These are phyloP conservation scores for Motacilla tschutschensis DNA, from an alignment of 2,113 vertebrate genomes.

Conservation along the genomic window DNA sequence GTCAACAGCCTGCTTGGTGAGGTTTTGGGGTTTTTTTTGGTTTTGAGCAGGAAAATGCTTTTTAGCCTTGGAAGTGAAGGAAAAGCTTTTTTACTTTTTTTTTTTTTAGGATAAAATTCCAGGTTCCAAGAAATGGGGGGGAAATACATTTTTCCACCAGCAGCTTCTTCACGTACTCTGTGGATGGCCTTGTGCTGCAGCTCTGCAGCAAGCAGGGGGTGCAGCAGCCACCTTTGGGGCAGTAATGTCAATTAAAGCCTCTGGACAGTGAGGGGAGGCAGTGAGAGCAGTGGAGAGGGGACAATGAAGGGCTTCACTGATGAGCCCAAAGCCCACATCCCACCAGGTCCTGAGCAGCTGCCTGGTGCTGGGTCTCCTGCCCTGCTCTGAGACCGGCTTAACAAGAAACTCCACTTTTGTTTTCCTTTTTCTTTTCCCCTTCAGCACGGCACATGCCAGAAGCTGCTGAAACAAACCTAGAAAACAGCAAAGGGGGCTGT, in stretches of 20 bases:
- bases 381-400: neutral
- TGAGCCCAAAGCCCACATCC: neutral
- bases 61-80: neutral
- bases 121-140: neutral
- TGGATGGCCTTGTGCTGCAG: fast-evolving
- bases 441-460: neutral
- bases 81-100: neutral
- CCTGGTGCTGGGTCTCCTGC: neutral
- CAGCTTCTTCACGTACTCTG: fast-evolving
- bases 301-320: neutral
- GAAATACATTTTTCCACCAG: fast-evolving
- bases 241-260: neutral
- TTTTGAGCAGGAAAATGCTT: neutral
- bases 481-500: neutral
- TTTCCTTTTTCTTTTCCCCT: neutral
- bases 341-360: neutral
- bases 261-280: neutral
- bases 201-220: neutral
- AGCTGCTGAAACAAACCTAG: neutral
- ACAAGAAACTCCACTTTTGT: neutral
- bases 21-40: neutral
- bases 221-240: neutral
- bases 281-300: neutral
- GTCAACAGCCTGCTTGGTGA: neutral
- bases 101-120: neutral